Base-by-base conservation (phyloP, 2,888 invertebrate genomes). In the Epinotia nisella region DNA sequence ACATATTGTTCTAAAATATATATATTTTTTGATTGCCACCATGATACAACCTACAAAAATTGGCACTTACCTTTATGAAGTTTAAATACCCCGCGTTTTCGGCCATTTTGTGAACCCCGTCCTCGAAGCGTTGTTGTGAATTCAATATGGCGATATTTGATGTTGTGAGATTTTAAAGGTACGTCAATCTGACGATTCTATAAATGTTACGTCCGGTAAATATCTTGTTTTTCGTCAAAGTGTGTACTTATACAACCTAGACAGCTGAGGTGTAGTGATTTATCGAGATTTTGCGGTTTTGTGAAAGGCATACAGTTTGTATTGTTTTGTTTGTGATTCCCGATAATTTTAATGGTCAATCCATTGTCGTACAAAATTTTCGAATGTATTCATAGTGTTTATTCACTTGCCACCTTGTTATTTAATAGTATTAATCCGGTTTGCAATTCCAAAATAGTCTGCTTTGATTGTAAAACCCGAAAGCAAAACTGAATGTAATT, bases 121-220 rank as follows among this genome's bases (percentile, higher is more conserved):
- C 85, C 94, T 94, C 94, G 91, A 95, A 94, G 95, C 95, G 95
- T 95, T 95, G 95, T 95, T 95, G 95, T 95, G 95, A 94, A 95
- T 95, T 94, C 95, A 95, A 95, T 94, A 95, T 95, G 95, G 95
- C 95, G 95, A 91, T 91, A 92, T 90, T 92, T 92, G 92, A 94
- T 94, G 93, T 93, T 93, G 89, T 91, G 90, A 90, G 92, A 87
- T 92, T 93, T 91, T 93, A 92, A 93, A 93, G 93, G 94, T 93
- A 94, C 93, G 94, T 94, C 94, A 93, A 88, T 92, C 90, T 92
- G 93, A 93, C 93, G 93, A 93, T 91, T 91, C 87, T 91, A 87
- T 88, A 86, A 65, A 89, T 92, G 91, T 81, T 87, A 89, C 89
- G 86, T 88, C 87, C 87, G 89, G 91, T 90, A 91, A 92, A 89